phyloP scores from a whole-genome alignment of 2,113 vertebrate genomes.

The Peromyscus maniculatus region DNA sequence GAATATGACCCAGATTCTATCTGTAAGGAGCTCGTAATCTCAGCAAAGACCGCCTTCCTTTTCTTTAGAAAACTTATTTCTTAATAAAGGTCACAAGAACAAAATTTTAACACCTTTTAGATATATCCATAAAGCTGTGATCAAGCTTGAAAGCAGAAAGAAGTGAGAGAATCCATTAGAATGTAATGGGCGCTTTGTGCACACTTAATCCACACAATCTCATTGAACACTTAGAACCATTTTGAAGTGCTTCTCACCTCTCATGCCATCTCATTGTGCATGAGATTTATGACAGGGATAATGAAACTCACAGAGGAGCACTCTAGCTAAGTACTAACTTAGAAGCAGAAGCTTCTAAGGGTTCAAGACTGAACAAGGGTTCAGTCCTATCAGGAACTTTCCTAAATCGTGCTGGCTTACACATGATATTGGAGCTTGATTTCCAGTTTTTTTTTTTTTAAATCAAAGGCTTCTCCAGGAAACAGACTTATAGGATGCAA shows the following conservation, averaged over 20 bases:
- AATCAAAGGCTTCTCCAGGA: neutral
- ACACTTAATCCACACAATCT: neutral
- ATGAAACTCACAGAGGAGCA: neutral
- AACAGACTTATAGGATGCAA: neutral
- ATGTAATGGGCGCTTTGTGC: neutral
- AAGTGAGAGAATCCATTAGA: neutral
- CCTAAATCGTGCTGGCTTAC: neutral
- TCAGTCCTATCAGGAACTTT: neutral
- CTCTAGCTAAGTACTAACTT: neutral
- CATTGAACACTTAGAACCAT: neutral
- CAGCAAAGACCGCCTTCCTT: neutral
- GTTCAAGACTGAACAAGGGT: neutral
- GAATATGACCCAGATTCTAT: neutral
- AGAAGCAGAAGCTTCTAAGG: neutral
- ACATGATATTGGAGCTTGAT: neutral
- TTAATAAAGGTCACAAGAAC: neutral
- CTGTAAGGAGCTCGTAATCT: neutral
- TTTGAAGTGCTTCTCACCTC: neutral
- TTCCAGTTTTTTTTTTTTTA: neutral
- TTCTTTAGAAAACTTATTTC: conserved; percentile 28
- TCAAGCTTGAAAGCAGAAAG: conserved; percentile 46
- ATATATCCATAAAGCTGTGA: conserved; percentile 6
- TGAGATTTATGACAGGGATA: conserved; percentile 23
- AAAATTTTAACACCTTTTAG: neutral
- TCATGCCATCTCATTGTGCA: neutral